A percentile compares a stretch with the other conserved stretches of the same genome.
Conservation (phyloP, 2,797 vertebrate species). For the Orientallactaga sibirica region DNA sequence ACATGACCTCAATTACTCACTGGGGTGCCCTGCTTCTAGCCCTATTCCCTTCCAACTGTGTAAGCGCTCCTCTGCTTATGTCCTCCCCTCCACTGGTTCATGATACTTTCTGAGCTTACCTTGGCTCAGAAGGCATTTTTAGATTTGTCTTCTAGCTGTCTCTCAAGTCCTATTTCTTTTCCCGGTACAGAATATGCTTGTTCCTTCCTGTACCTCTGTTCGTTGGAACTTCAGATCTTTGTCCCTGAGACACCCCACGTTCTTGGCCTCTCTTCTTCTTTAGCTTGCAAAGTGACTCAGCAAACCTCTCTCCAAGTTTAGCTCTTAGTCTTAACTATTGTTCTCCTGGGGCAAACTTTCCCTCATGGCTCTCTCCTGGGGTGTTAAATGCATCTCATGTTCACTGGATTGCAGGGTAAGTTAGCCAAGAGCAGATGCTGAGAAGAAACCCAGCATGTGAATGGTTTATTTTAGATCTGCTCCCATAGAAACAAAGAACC, state of each 20-base stretch:
- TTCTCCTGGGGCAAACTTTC: neutral
- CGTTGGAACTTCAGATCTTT: neutral
- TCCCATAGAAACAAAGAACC: neutral
- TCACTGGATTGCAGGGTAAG: neutral
- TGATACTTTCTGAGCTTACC: neutral
- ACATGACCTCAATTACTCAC: neutral
- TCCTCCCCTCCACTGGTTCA: neutral
- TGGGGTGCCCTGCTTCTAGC: neutral
- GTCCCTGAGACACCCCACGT: neutral
- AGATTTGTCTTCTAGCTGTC: neutral
- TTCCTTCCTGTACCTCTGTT: neutral
- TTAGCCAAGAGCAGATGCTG: neutral
- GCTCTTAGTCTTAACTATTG: neutral
- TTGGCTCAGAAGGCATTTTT: neutral
- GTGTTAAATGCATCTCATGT: neutral
- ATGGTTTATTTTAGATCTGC: neutral
- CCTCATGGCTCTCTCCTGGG: neutral
- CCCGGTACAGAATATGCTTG: neutral
- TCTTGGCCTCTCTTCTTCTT: neutral
- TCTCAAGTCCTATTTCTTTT: neutral
- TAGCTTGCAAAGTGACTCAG: neutral
- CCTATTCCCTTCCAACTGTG: neutral
- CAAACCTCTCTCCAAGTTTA: neutral
- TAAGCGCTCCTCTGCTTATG: neutral
- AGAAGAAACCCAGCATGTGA: neutral